A percentile compares a stretch with the other conserved stretches of the same genome.
These are phyloP conservation scores for Himalopsyche kuldschensis DNA, from an alignment of 2,888 invertebrate genomes.

Conservation along the genomic window DNA sequence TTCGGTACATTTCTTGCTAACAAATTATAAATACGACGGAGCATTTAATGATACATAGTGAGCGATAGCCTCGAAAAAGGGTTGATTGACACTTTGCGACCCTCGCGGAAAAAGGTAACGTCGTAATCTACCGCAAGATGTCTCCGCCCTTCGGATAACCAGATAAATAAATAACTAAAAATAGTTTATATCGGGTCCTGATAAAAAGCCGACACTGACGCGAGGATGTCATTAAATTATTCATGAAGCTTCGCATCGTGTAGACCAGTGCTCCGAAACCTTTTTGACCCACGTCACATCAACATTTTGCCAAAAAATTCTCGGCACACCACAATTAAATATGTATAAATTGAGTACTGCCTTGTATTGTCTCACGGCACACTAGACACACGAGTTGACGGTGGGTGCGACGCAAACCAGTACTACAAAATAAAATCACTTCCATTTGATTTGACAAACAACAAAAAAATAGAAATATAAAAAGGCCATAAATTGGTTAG, in stretches of 20 bases:
- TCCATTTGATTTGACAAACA: too few relatives aligned
- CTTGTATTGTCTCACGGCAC: too few relatives aligned
- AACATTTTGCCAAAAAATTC: too few relatives aligned
- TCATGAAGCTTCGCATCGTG: slow-evolving; percentile 15
- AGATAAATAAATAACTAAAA: slow-evolving; percentile 1
- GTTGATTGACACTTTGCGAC: background rate
- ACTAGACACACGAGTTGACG: too few relatives aligned
- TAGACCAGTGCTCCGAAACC: background rate
- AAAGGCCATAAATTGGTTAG: too few relatives aligned
- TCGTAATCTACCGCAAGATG: background rate
- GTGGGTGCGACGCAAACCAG: too few relatives aligned
- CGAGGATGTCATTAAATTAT: slow-evolving; percentile 28
- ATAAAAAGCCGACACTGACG: slow-evolving; percentile 5
- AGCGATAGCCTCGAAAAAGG: background rate
- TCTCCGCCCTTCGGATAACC: slow-evolving; percentile 3
- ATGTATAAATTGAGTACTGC: too few relatives aligned
- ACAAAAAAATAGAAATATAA: too few relatives aligned
- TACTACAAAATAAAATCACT: too few relatives aligned
- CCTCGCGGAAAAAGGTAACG: background rate
- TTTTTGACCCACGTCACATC: too few relatives aligned
- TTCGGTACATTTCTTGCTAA: background rate
- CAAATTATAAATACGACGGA: background rate
- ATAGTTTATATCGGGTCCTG: background rate
- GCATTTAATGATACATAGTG: background rate
- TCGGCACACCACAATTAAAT: too few relatives aligned